Conservation (phyloP, 2,888 invertebrate species). For the Pandemis cinnamomeana region DNA sequence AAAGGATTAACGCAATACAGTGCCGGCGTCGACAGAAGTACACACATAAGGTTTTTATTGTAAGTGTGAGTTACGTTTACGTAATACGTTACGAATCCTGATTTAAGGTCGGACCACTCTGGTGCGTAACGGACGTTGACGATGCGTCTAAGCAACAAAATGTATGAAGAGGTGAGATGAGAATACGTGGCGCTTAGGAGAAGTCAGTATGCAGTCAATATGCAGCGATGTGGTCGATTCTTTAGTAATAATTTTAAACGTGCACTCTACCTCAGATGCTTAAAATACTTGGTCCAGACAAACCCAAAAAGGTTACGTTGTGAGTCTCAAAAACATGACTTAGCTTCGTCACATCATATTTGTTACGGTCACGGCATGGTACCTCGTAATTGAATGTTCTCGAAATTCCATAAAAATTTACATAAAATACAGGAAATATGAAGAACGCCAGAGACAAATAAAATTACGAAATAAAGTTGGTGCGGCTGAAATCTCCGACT, state of each 20-base stretch:
- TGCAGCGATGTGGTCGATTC: too few relatives aligned
- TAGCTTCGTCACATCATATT: background rate
- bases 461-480: background rate
- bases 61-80: too few relatives aligned
- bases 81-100: too few relatives aligned
- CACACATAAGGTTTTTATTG: too few relatives aligned
- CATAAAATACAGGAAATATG: background rate
- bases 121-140: too few relatives aligned
- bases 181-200: too few relatives aligned
- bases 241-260: background rate
- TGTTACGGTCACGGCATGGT: background rate
- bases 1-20: too few relatives aligned
- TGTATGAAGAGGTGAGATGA: too few relatives aligned
- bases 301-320: background rate
- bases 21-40: too few relatives aligned
- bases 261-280: background rate
- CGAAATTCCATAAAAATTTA: background rate
- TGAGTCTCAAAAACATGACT: background rate
- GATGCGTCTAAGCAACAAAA: too few relatives aligned
- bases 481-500: background rate
- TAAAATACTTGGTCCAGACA: background rate
- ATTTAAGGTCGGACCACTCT: too few relatives aligned
- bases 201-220: too few relatives aligned
- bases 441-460: background rate
- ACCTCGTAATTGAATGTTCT: background rate